Base-by-base conservation (phyloP, 2,888 invertebrate genomes). In the Drosophila seclusa region DNA sequence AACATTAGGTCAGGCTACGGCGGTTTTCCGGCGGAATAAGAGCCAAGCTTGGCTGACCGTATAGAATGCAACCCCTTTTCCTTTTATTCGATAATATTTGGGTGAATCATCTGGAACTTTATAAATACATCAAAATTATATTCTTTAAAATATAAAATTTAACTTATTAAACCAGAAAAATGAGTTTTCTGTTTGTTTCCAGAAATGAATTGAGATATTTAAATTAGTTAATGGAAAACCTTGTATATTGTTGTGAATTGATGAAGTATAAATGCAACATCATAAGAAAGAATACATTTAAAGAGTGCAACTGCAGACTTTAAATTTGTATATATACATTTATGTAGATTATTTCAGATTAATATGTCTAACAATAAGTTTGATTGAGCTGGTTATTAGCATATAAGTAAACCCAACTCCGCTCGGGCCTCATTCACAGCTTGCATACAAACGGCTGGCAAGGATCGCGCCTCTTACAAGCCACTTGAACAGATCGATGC, bases 401-500 rank as follows among this genome's bases (percentile, higher is more conserved):
- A 60, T 27, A 34, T 57, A 45, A 36, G 40, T 72, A 31, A 66
- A 73, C 27, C 57, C n/a, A 27, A 58, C 40, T 50, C 36, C 29
- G 11, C 6, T 73, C 11, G 27, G 49, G 10, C 18, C 58, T 58
- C 49, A 61, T 70, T 59, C 36, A 63, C 78, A 96, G 96, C 96
- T n/a, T 96, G 96, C 90, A 94, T 96, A 50, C 95, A 95, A 92
- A 95, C 94, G 58, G 96, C 95, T 21, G 95, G 95, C 55, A 95
- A 95, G 92, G 94, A 95, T 88, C 94, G 95, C 64, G 93, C 94
- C 78, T 93, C 96, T 54, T 96, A 96, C 42, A 95, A 96, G 31
- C 95, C 96, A 54, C 94, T 96, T 81, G 95, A 96, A 73, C 94
- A 94, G 82, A 90, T 90, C 57, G 91, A 92, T 64, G 82, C 90